Evolutionary conservation across 2,797 vertebrate genomes (phyloP), one percentile per base, ranked within the genome.

Genomic region (Diglossa cyanea): DNA sequence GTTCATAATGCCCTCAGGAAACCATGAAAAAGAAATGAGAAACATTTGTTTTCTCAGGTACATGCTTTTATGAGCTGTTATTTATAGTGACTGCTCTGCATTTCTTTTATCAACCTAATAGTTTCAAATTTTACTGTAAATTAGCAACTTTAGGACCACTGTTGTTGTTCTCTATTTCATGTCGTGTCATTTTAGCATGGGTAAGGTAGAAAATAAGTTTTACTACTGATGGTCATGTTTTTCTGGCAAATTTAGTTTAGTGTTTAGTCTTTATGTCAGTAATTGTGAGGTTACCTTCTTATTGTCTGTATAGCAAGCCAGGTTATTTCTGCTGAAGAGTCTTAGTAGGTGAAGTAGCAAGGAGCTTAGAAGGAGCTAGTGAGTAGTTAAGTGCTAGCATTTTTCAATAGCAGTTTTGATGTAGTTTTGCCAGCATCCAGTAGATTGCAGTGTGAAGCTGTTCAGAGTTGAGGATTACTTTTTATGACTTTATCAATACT

Each of bases 391-490:
- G 19, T 18, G 20, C 10, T 68, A 12, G 21, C 5, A 20, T 71
- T 61, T 85, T 93, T 87, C 53, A 57, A 0, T 30, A 70, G 39
- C 20, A 71, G 25, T 89, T 96, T 50, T 90, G 70, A 37, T 97
- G 94, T 88, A 97, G 47, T 96, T 97, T 96, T 93, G 89, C 58
- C 63, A 86, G 25, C 73, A 86, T 90, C 94, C 93, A 95, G 93
- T 95, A 97, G 90, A 93, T 90, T 97, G 95, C 94, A 94, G 80
- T 96, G 66, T 91, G 82, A 91, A 68, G 74, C 86, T 96, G 53
- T 81, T 95, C 42, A 42, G 55, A 65, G 14, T 35, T 84, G 40
- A 82, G 67, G 58, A 28, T 82, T 77, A 68, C 65, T 58, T 85
- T 88, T 92, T 74, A 39, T 72, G 68, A n/a, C 40, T 90, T 85